Base-by-base conservation (phyloP, 2,797 vertebrate species). In the Sitta carolinensis region DNA sequence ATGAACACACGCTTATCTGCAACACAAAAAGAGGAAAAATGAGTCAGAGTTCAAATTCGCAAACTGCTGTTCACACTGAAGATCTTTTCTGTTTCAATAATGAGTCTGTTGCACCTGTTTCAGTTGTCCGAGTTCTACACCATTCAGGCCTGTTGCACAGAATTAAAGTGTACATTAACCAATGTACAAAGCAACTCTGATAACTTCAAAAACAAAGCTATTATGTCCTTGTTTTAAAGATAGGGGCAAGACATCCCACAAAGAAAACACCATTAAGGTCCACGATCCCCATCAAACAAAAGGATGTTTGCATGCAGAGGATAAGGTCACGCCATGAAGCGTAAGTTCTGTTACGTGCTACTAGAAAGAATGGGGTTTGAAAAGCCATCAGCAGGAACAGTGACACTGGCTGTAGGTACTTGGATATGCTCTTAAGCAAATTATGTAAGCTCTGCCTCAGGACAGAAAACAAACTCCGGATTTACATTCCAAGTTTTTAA, bases 1-100 rank as follows among this genome's bases (percentile, higher is more conserved):
- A 99, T 98, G 96, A 98, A 99, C 7, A 99, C 98, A 69, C 98
- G 98, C 91, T 99, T 99, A 95, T 99, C 99, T 99, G 96, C 6
- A 84, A 76, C 9, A 96, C 32, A 93, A 59, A 61, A 23, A 16
- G 3, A 17, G 38, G 5, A 17, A 43, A 43, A 36, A 25, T 9
- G 1, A 69, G 11, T 5, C 59, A 45, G 15, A 59, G 26, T 3
- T 72, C 47, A 18, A 14, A 34, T 14, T 13, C 70, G 8, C 4
- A 32, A 74, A 25, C 23, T 26, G 9, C 15, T 51, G 36, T 1
- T 78, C 16, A 40, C 52, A 54, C 0, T 25, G 3, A 70, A 61
- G 70, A 6, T 13, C 16, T 16, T 38, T 51, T 45, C 48, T 45
- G 7, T 17, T 15, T 12, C 25, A 38, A 19, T 45, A 20, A 2